phyloP scores from a whole-genome alignment of 2,113 vertebrate genomes.

The Morone chrysops region DNA sequence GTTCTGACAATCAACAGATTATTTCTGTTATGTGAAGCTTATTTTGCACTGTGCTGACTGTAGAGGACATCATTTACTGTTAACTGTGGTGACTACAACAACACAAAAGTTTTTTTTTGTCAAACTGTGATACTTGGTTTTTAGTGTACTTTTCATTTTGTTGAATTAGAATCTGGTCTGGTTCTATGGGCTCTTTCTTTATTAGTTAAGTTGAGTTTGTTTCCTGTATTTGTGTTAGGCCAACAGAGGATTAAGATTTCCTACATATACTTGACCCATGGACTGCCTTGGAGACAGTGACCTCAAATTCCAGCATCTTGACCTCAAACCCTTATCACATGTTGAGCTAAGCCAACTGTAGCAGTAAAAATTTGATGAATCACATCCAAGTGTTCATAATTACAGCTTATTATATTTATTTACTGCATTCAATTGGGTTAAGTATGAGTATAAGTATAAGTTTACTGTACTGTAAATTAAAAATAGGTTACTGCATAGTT shows the following conservation, averaged over 20 bases:
- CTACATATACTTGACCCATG: background rate
- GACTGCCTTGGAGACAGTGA: constrained; percentile 54
- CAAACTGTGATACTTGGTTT: too few species aligned
- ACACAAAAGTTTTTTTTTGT: too few species aligned
- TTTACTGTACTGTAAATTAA: background rate
- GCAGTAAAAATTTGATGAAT: background rate
- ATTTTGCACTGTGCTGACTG: too few species aligned
- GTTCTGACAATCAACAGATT: too few species aligned
- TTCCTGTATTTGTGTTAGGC: constrained; percentile 70
- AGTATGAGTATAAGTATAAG: too few species aligned
- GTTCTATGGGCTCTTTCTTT: background rate
- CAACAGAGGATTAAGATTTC: background rate
- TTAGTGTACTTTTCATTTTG: background rate
- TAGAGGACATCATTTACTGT: too few species aligned
- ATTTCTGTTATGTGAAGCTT: too few species aligned
- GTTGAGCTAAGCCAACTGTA: background rate
- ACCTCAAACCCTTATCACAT: constrained; percentile 7
- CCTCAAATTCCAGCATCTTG: constrained; percentile 60
- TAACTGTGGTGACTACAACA: too few species aligned
- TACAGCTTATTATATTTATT: background rate
- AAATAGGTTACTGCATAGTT: background rate
- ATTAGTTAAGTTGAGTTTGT: constrained; percentile 10
- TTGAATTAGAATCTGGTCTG: background rate
- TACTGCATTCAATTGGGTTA: background rate
- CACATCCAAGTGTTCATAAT: background rate